phyloP scores from a whole-genome alignment of 2,113 vertebrate species.

The Sturnus vulgaris region DNA sequence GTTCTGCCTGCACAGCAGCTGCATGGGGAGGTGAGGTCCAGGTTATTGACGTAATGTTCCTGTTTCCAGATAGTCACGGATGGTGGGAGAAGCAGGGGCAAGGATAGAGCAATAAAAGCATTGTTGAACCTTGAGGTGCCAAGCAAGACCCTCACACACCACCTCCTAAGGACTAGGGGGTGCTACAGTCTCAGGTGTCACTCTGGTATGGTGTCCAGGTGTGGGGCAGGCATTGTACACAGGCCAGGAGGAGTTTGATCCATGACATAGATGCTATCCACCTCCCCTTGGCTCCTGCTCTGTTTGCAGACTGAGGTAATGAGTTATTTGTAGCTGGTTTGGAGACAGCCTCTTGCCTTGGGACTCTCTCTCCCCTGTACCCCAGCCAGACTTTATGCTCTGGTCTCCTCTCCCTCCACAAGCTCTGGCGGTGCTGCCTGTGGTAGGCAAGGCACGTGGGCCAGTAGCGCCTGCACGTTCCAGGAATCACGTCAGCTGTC shows the following conservation, averaged over 20 bases:
- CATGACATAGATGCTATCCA: background rate
- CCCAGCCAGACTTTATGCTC: background rate
- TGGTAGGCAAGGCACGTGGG: background rate
- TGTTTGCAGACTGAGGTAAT: background rate
- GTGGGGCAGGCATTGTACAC: background rate
- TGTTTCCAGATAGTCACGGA: background rate
- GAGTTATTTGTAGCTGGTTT: background rate
- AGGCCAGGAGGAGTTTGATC: background rate
- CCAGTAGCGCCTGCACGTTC: background rate
- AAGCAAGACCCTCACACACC: background rate
- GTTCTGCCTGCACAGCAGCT: background rate
- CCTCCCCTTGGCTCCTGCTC: background rate
- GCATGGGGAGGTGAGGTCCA: background rate
- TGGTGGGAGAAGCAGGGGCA: background rate
- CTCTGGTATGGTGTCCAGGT: background rate
- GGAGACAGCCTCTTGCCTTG: background rate
- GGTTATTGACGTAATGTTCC: background rate
- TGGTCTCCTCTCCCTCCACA: background rate
- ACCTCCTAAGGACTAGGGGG: background rate
- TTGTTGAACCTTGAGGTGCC: background rate
- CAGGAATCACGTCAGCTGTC: conserved; percentile 69
- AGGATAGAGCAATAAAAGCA: background rate
- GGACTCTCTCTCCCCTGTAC: background rate
- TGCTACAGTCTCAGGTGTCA: background rate
- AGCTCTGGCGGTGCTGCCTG: background rate